Evolutionary conservation across 2,113 vertebrate species (phyloP).

Genomic region (Fregetta grallaria): DNA sequence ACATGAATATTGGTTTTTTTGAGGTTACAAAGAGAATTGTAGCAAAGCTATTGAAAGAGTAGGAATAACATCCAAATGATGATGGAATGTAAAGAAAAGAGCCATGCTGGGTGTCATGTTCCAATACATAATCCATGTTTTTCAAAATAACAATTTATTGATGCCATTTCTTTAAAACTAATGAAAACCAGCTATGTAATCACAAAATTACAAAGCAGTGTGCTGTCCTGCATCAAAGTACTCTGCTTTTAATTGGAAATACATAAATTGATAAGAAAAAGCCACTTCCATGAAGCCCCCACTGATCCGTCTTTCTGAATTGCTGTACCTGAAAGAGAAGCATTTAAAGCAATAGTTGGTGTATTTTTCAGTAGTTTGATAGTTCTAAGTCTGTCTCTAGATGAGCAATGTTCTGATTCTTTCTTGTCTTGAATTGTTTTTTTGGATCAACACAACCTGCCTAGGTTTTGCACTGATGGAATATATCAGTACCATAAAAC

Average conservation of each 20-base stretch:
- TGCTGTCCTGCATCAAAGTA: background rate
- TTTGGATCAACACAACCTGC: background rate
- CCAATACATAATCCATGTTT: background rate
- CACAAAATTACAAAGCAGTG: background rate
- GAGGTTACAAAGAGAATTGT: background rate
- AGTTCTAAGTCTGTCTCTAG: background rate
- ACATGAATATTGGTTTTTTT: background rate
- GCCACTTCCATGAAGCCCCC: background rate
- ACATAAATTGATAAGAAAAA: background rate
- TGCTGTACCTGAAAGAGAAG: background rate
- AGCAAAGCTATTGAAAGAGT: background rate
- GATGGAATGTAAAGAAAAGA: background rate
- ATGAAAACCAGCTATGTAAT: background rate
- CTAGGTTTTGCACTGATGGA: background rate
- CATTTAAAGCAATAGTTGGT: background rate
- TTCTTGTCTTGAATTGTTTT: background rate
- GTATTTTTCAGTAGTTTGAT: background rate
- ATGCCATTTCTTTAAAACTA: conserved; percentile 14
- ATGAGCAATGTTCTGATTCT: background rate
- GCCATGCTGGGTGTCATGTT: background rate
- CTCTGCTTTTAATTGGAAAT: background rate
- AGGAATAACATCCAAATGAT: background rate
- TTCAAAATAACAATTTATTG: background rate
- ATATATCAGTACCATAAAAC: background rate
- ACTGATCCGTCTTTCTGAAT: background rate